A percentile compares a stretch with the other conserved stretches of the same genome.
phyloP scores from a whole-genome alignment of 2,888 invertebrate species.

The Agrochola macilenta region DNA sequence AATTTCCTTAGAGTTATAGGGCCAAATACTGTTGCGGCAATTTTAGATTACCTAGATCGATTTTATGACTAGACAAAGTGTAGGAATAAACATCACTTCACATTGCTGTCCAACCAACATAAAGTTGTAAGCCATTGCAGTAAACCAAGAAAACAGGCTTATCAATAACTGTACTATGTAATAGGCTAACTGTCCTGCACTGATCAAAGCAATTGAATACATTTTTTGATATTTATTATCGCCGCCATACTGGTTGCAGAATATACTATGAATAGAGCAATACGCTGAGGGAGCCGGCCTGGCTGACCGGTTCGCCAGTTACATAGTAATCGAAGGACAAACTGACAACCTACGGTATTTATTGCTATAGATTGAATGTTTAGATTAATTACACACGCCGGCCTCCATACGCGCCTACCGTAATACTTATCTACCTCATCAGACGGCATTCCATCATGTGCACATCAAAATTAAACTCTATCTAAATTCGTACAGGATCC shows the following conservation, averaged over 20 bases:
- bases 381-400: conserved; percentile 85
- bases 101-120: conserved; percentile 50
- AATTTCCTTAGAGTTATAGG: conserved; percentile 31
- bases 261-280: conserved; percentile 78
- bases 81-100: conserved; percentile 59
- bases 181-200: conserved; percentile 64
- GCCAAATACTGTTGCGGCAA: conserved; percentile 41
- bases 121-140: conserved; percentile 61
- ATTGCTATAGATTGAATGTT: conserved; percentile 85
- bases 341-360: conserved; percentile 84
- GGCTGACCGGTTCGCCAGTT: conserved; percentile 79
- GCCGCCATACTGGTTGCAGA: conserved; percentile 61
- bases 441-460: conserved; percentile 79
- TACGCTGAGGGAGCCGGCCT: conserved; percentile 73
- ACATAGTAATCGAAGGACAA: conserved; percentile 84
- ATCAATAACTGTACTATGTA: conserved; percentile 67
- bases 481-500: conserved; percentile 74
- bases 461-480: conserved; percentile 77
- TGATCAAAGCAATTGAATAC: conserved; percentile 68
- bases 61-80: conserved; percentile 54
- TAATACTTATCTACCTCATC: conserved; percentile 81
- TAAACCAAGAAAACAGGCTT: conserved; percentile 66
- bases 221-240: conserved; percentile 67
- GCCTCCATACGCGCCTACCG: conserved; percentile 77
- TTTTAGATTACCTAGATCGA: conserved; percentile 48